A percentile compares a stretch with the other conserved stretches of the same genome.
These are phyloP conservation scores for Sesamia inferens DNA, from an alignment of 2,888 invertebrate species.

Conservation along the genomic window DNA sequence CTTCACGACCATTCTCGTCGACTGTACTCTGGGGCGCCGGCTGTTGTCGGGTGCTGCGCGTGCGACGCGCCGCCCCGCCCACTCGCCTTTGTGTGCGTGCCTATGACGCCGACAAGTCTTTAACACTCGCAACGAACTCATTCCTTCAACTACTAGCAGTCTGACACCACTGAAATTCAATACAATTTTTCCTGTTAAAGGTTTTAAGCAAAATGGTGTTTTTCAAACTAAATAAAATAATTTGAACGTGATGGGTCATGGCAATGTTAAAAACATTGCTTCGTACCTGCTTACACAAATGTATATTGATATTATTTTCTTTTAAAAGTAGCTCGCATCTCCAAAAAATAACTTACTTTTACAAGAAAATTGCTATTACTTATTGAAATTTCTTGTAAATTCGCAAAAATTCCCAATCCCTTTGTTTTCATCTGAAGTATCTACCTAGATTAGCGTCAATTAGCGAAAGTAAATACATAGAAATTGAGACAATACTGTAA, in stretches of 20 bases:
- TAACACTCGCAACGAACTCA: conserved; percentile 58
- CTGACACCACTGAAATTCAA: conserved; percentile 57
- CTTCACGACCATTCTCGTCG: conserved; percentile 46
- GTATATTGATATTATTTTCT: not conserved
- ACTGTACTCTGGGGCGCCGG: conserved; percentile 75
- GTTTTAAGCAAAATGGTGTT: conserved; percentile 32
- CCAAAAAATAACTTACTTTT: not conserved
- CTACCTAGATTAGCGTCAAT: not conserved
- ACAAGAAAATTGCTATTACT: not conserved
- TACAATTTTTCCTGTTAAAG: conserved; percentile 59
- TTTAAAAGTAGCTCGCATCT: not conserved
- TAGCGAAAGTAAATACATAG: not conserved
- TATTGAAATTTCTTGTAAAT: not conserved
- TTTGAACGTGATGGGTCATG: not conserved
- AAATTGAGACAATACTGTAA: not conserved
- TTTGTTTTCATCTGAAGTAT: not conserved
- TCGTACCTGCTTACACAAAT: not conserved
- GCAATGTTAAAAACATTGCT: not conserved
- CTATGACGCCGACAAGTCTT: conserved; percentile 74
- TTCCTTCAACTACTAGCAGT: conserved; percentile 40
- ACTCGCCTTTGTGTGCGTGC: conserved; percentile 70
- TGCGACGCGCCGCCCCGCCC: conserved; percentile 79
- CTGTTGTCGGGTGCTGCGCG: conserved; percentile 71
- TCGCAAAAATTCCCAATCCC: not conserved
- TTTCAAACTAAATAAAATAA: conserved; percentile 3